A percentile compares a stretch with the other conserved stretches of the same genome.
Conservation (phyloP, 2,888 invertebrate species). For the Xestia sexstrigata region DNA sequence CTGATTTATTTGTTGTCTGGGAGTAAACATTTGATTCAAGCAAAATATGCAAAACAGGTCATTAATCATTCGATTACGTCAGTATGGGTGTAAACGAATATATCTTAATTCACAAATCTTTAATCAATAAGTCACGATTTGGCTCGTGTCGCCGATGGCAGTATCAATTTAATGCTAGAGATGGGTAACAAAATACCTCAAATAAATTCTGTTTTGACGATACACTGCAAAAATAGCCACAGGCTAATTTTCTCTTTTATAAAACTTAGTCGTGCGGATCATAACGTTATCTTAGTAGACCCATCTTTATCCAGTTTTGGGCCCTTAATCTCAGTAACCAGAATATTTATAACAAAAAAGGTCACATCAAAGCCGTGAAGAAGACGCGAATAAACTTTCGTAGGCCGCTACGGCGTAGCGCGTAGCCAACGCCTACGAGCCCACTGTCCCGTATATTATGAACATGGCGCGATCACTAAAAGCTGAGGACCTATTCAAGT, state of each 20-base stretch:
- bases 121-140: background rate
- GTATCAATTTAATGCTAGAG: conserved; percentile 1
- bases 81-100: background rate
- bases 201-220: background rate
- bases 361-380: conserved; percentile 39
- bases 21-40: background rate
- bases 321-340: conserved; percentile 18
- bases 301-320: conserved; percentile 30
- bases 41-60: background rate
- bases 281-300: conserved; percentile 30
- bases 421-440: conserved; percentile 41
- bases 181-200: background rate
- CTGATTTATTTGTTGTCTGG: background rate
- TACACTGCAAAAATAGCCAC: conserved; percentile 10
- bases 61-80: conserved; percentile 17
- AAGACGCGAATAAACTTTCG: conserved; percentile 40
- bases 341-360: conserved; percentile 42
- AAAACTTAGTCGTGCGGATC: conserved; percentile 35
- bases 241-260: conserved; percentile 22
- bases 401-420: conserved; percentile 56
- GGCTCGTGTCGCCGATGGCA: background rate
- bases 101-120: conserved; percentile 7
- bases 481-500: background rate
- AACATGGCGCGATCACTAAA: conserved; percentile 10
- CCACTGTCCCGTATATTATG: conserved; percentile 28